Percentiles rank a stretch among this genome's conserved stretches.
These are phyloP conservation scores for Diadophis punctatus DNA, from an alignment of 2,113 vertebrate genomes.

Conservation along the genomic window DNA sequence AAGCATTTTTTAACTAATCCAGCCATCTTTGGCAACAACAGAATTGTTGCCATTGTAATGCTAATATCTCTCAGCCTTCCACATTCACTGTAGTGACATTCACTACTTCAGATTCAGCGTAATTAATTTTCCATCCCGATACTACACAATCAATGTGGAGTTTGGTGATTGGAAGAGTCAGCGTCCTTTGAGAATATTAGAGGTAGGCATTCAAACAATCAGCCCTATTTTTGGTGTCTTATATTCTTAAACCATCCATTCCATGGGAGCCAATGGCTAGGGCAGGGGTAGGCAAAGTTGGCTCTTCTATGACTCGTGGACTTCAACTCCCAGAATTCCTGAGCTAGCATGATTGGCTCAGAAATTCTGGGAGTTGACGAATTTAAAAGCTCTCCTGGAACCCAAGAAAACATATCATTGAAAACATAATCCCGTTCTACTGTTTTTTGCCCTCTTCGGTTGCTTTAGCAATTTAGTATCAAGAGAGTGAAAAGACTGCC, in stretches of 20 bases:
- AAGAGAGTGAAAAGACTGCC: not conserved
- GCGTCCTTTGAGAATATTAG: not conserved
- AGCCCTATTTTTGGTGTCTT: not conserved
- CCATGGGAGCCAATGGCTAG: too few relatives aligned
- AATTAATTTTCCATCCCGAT: not conserved
- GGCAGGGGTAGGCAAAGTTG: too few relatives aligned
- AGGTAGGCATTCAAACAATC: not conserved
- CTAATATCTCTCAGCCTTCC: not conserved
- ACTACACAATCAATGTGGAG: not conserved
- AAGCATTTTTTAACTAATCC: not conserved
- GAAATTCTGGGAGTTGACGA: too few relatives aligned
- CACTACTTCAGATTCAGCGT: not conserved
- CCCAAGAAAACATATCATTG: not conserved
- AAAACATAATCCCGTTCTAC: not conserved
- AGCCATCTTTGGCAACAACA: not conserved
- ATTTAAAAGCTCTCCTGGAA: not conserved
- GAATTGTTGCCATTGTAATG: not conserved
- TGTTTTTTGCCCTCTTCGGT: not conserved
- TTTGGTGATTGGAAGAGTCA: not conserved
- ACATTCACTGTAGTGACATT: not conserved
- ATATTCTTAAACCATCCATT: too few relatives aligned
- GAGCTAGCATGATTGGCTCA: too few relatives aligned
- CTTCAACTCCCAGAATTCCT: too few relatives aligned
- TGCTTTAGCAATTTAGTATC: rapidly evolving
- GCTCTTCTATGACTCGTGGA: too few relatives aligned